Base-by-base conservation (phyloP, 2,113 vertebrate species). In the Nycticorax nycticorax region DNA sequence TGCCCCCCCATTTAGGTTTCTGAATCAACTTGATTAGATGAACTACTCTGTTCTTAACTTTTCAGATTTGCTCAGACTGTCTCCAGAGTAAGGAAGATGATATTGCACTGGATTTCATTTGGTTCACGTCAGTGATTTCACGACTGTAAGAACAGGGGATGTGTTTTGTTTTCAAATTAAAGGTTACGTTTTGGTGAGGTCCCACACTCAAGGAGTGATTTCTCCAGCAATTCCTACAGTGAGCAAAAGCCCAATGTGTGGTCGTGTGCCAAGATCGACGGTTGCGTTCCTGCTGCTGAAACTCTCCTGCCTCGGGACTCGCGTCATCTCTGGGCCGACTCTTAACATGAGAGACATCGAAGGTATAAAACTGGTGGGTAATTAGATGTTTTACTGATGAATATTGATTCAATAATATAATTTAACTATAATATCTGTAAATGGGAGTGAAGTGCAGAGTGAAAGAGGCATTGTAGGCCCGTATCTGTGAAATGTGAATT, bases 301-400 rank as follows among this genome's bases (percentile, higher is more conserved):
- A 52, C 52, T 68, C 32, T 93, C 10, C 60, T 88, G 48, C 83
- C 41, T 93, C 9, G 17, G 76, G 81, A 85, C 48, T 87, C 35
- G 5, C 21, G 8, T 35, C 27, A 22, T 80, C 39, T 69, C 59
- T 80, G 63, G 45, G 63, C 48, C 12, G 14, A 50, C 33, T 85
- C 55, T 43, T 63, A 47, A 63, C 8, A 0, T 27, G 63, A 90
- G 68, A 90, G 22, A 33, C 41, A 55, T 39, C 0, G 0, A 80
- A 93, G 45, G 64, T 56, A 28, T 85, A 86, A 93, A 95, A 57
- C 50, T 32, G 14, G 62, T 69, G n/a, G 63, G 43, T 97, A 92
- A 90, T 89, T 96, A 83, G 79, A 47, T 86, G 82, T 81, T 93
- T 90, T 85, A 86, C 66, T 96, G 89, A 92, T 93, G 80, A 87